Evolutionary conservation across 2,113 vertebrate genomes (phyloP).

Genomic region (Ceuthmochares aereus): DNA sequence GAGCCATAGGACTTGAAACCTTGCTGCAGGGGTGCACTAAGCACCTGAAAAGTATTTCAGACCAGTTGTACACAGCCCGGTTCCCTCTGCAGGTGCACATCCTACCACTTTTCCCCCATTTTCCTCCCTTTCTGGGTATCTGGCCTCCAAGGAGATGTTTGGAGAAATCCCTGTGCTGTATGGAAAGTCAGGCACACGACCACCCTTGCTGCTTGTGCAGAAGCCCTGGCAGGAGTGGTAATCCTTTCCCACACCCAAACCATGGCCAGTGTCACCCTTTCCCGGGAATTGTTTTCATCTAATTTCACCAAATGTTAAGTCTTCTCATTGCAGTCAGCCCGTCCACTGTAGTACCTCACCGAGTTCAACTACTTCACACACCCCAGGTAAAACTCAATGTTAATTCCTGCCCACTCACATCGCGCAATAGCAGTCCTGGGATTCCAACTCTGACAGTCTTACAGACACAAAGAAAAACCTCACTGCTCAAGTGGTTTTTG

Average conservation of each 20-base stretch:
- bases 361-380: too few species aligned
- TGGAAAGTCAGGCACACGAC: neutral
- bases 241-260: neutral
- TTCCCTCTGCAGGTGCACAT: neutral
- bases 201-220: neutral
- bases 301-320: neutral
- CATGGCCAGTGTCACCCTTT: neutral
- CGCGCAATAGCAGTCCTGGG: accelerated
- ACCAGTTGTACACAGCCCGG: neutral
- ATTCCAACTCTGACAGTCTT: neutral
- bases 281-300: neutral
- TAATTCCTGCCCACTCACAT: neutral
- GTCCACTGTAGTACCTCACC: neutral
- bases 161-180: neutral
- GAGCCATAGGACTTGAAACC: neutral
- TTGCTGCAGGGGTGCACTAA: neutral
- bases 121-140: neutral
- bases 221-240: neutral
- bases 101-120: neutral
- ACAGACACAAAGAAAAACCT: neutral
- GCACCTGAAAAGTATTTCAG: neutral
- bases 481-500: neutral
- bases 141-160: accelerated
- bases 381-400: neutral
- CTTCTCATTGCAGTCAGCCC: neutral